phyloP scores from a whole-genome alignment of 1,140 invertebrate genomes.

The Achroia grisella region DNA sequence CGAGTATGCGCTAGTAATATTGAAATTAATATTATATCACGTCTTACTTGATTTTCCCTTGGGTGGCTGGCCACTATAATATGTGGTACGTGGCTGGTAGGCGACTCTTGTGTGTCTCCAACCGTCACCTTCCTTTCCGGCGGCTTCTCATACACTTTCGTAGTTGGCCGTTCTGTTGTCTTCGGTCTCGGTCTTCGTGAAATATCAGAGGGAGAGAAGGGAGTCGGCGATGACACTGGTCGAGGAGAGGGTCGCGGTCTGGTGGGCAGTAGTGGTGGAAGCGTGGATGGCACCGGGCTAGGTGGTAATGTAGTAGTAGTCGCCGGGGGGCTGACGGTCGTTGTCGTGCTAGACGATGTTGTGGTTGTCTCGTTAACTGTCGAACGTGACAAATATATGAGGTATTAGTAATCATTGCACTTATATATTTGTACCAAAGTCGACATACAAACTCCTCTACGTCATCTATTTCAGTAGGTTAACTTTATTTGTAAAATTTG shows the following conservation, averaged over 20 bases:
- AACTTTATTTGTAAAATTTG: no score
- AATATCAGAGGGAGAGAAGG: conserved; percentile 24
- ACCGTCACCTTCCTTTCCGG: conserved; percentile 46
- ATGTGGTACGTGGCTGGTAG: conserved; percentile 66
- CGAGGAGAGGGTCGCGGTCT: conserved; percentile 24
- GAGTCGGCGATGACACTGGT: conserved; percentile 30
- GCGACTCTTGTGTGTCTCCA: conserved; percentile 42
- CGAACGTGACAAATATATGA: no score
- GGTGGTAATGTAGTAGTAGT: conserved; percentile 15
- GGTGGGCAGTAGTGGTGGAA: conserved; percentile 30
- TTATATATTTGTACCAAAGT: no score
- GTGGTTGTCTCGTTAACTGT: conserved; percentile 28
- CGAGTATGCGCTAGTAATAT: no score
- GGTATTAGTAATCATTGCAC: no score
- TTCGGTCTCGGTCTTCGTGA: conserved; percentile 35
- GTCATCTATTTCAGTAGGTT: no score
- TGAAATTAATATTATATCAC: background rate
- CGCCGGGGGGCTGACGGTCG: conserved; percentile 28
- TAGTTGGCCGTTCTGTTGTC: conserved; percentile 45
- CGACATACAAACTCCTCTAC: no score
- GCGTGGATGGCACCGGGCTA: conserved; percentile 11
- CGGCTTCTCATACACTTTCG: conserved; percentile 44
- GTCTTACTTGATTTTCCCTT: conserved; percentile 70
- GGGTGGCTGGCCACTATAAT: conserved; percentile 79
- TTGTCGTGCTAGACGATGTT: conserved; percentile 25